A percentile compares a stretch with the other conserved stretches of the same genome.
Conservation (phyloP, 2,113 vertebrate species). For the Melanerpes formicivorus region DNA sequence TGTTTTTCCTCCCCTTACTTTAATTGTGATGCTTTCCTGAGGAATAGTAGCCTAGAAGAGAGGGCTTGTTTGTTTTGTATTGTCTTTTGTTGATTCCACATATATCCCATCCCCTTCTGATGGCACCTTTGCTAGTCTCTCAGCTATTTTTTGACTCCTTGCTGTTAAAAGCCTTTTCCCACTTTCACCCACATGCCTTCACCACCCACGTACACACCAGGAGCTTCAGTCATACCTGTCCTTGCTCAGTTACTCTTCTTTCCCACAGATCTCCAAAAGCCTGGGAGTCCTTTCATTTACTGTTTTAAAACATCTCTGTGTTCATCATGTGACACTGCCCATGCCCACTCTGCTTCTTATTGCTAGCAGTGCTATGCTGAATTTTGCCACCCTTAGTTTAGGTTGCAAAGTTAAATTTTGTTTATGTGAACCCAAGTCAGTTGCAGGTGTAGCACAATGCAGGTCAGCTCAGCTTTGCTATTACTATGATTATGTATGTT, state of each 20-base stretch:
- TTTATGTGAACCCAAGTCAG: accelerated
- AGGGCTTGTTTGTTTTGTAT: background rate
- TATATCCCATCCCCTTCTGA: background rate
- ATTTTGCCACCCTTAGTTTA: background rate
- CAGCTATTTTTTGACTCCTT: background rate
- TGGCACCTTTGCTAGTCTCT: accelerated
- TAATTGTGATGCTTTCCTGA: background rate
- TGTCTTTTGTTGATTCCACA: too few relatives aligned
- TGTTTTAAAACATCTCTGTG: background rate
- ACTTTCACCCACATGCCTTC: background rate
- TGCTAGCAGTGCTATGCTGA: background rate
- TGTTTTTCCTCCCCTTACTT: background rate
- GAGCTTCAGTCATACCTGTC: background rate
- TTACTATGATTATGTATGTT: too few relatives aligned
- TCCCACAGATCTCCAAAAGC: background rate
- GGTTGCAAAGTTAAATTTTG: background rate
- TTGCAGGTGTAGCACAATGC: background rate
- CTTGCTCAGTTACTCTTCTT: background rate
- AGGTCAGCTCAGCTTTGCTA: too few relatives aligned
- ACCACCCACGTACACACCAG: accelerated
- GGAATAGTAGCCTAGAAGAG: background rate
- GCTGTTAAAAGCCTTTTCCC: background rate
- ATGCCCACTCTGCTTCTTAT: accelerated
- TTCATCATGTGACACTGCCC: accelerated
- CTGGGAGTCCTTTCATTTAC: background rate